Conservation (phyloP, 2,797 vertebrate species). For the Arctocebus calabarensis region DNA sequence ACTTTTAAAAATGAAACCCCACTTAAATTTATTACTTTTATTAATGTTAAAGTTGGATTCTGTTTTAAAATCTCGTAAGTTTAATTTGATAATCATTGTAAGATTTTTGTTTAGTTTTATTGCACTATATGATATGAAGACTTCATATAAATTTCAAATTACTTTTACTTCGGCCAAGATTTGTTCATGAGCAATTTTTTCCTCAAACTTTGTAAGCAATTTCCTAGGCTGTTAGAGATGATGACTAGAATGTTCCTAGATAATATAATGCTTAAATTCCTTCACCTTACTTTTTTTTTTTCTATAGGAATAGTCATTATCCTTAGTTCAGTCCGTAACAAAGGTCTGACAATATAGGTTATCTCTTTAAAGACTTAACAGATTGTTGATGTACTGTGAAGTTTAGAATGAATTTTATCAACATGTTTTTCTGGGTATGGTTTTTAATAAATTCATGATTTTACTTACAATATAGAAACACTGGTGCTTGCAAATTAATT, state of each 20-base stretch:
- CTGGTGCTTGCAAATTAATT: constrained; percentile 45
- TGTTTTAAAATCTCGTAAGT: constrained; percentile 54
- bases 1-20: constrained; percentile 46
- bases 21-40: constrained; percentile 61
- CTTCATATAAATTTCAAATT: constrained; percentile 42
- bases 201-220: constrained; percentile 34
- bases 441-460: constrained; percentile 67
- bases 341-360: constrained; percentile 34
- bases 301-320: constrained; percentile 34
- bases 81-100: constrained; percentile 52
- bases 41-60: constrained; percentile 32
- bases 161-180: constrained; percentile 56
- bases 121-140: constrained; percentile 63
- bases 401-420: constrained; percentile 56
- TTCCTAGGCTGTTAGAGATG: not conserved
- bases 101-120: constrained; percentile 72
- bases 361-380: constrained; percentile 61
- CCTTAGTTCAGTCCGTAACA: constrained; percentile 40
- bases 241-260: constrained; percentile 27
- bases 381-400: constrained; percentile 45
- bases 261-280: constrained; percentile 22
- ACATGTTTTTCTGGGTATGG: not conserved
- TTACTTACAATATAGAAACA: constrained; percentile 30
- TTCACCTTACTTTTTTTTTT: constrained; percentile 56
- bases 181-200: constrained; percentile 60